Evolutionary conservation across 2,797 vertebrate genomes (phyloP).

Genomic region (Perodicticus potto): DNA sequence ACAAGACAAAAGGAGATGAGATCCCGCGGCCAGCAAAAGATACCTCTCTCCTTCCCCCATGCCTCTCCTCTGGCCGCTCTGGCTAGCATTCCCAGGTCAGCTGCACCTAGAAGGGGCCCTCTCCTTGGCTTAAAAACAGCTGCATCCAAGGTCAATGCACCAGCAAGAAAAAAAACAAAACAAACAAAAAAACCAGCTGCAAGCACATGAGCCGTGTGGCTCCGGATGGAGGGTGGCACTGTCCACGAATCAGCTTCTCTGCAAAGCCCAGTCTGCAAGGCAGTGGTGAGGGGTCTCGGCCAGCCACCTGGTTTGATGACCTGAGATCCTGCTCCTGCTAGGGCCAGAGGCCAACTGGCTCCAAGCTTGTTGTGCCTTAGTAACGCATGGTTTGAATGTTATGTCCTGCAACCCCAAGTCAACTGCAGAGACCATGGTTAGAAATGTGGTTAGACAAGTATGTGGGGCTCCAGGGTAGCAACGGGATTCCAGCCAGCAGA

Average conservation of each 20-base stretch:
- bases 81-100: constrained; percentile 66
- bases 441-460: constrained; percentile 18
- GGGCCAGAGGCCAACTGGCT: constrained; percentile 3
- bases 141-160: not conserved
- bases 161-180: not conserved
- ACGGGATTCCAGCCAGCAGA: not conserved
- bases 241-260: constrained; percentile 1
- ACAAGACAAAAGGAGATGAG: constrained; percentile 94
- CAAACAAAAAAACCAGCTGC: not conserved
- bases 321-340: not conserved
- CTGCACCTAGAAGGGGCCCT: constrained; percentile 69
- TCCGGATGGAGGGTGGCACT: not conserved
- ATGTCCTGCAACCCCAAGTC: not conserved
- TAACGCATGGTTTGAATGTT: not conserved
- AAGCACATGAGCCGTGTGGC: constrained; percentile 18
- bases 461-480: not conserved
- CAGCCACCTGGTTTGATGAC: not conserved
- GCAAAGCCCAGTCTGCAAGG: constrained; percentile 33
- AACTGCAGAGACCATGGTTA: not conserved
- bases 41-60: constrained; percentile 86
- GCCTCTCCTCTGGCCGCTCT: constrained; percentile 63
- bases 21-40: constrained; percentile 90
- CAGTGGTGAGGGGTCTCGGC: not conserved
- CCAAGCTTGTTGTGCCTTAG: not conserved
- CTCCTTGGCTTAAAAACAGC: constrained; percentile 47